phyloP scores from a whole-genome alignment of 53 echinoderm and acorn worm genomes.

The Henricia sp. region DNA sequence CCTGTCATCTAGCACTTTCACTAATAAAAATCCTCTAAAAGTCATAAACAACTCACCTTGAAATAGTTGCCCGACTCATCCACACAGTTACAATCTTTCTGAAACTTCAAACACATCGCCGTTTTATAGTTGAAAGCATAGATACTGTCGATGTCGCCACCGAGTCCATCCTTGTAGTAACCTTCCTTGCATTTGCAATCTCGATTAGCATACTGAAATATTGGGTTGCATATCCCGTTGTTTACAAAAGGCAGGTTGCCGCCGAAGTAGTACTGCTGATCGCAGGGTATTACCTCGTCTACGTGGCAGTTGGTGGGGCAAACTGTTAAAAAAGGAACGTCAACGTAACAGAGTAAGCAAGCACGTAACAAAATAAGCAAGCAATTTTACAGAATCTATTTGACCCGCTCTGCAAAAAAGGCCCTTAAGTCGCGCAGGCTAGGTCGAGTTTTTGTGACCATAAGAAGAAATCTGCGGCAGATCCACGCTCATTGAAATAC shows the following conservation, averaged over 20 bases:
- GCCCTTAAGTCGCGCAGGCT: too few species aligned
- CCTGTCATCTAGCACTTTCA: background rate
- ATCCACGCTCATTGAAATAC: too few species aligned
- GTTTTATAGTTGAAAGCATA: constrained; percentile 20
- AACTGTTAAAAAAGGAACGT: background rate
- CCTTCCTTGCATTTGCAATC: constrained; percentile 40
- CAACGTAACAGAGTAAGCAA: background rate
- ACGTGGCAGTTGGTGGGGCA: constrained; percentile 34
- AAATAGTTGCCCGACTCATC: constrained; percentile 18
- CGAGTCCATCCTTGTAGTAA: constrained; percentile 37
- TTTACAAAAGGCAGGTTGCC: background rate
- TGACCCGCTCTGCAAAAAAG: too few species aligned
- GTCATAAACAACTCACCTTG: constrained; percentile 29
- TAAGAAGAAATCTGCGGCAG: too few species aligned
- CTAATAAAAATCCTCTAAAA: background rate
- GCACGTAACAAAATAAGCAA: too few species aligned
- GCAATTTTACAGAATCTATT: too few species aligned
- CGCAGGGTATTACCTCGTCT: constrained; percentile 26
- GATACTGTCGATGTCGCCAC: constrained; percentile 19
- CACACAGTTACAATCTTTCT: constrained; percentile 24
- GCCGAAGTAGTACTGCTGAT: background rate
- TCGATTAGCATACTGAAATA: background rate
- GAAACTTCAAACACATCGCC: constrained; percentile 1
- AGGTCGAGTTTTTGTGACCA: too few species aligned
- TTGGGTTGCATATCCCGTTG: background rate